These are phyloP conservation scores for Phyllotis vaccarum DNA, from an alignment of 2,797 vertebrate genomes.

Conservation along the genomic window DNA sequence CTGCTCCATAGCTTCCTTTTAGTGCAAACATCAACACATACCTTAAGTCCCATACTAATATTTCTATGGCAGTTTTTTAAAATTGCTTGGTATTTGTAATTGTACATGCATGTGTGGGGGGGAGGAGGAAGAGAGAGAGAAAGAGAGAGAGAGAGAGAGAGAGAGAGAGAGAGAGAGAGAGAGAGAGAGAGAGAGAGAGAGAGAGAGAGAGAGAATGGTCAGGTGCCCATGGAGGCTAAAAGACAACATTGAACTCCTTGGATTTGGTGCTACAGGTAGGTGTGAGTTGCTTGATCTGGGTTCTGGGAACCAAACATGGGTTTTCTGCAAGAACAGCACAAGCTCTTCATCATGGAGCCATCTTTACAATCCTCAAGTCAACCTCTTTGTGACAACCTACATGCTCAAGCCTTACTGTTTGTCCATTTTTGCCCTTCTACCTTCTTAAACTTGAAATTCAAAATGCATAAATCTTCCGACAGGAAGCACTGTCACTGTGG, in stretches of 20 bases:
- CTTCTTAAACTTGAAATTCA: not conserved
- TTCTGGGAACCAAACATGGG: not conserved
- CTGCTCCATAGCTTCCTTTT: not conserved
- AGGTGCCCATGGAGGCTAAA: not conserved
- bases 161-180: not conserved
- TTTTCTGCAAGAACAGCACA: not conserved
- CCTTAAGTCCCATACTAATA: not conserved
- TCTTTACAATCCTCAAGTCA: not conserved
- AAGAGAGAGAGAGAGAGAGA: no score
- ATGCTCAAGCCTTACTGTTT: fast-evolving
- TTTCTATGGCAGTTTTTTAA: not conserved
- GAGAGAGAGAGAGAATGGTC: not conserved
- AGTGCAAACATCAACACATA: not conserved
- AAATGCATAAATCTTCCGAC: not conserved
- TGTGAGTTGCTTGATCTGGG: not conserved
- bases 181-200: not conserved
- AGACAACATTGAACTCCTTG: not conserved
- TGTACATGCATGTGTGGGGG: no score
- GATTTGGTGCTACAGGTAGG: not conserved
- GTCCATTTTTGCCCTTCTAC: not conserved
- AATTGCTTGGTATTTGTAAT: no score
- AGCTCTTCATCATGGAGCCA: not conserved
- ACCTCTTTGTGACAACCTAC: not conserved
- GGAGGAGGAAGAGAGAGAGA: no score
- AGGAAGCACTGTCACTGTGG: not conserved